Conservation (phyloP, 2,797 vertebrate genomes). For the Argya squamiceps region DNA sequence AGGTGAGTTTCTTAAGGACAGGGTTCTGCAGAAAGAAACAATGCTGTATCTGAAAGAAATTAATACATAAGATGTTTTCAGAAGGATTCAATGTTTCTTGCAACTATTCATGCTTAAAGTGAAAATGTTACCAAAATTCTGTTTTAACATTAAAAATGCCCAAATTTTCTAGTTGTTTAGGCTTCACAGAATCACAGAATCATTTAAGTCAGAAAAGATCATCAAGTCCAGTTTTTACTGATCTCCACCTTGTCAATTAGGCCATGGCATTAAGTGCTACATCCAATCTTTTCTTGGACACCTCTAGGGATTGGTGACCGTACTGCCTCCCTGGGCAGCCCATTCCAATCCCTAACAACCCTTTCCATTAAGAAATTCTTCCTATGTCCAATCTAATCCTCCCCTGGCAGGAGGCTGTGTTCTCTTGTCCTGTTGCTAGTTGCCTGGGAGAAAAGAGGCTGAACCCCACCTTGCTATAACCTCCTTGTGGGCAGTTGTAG, state of each 20-base stretch:
- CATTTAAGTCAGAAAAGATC: not conserved
- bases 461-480: not conserved
- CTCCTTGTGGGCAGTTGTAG: not conserved
- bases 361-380: not conserved
- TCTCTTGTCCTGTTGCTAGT: not conserved
- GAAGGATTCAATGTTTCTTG: not conserved
- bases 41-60: not conserved
- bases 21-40: not conserved
- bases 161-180: not conserved
- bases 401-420: not conserved
- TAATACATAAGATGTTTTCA: not conserved
- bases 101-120: not conserved
- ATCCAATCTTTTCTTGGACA: not conserved
- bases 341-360: not conserved
- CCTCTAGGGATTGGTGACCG: not conserved
- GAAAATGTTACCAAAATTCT: not conserved
- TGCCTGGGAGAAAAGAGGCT: not conserved
- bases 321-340: not conserved
- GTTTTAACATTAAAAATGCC: not conserved
- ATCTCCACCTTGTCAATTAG: not conserved
- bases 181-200: not conserved
- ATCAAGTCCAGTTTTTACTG: not conserved
- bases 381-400: not conserved
- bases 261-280: not conserved
- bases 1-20: not conserved